These are phyloP conservation scores for Podarcis siculus DNA, from an alignment of 2,797 vertebrate species.

Conservation along the genomic window DNA sequence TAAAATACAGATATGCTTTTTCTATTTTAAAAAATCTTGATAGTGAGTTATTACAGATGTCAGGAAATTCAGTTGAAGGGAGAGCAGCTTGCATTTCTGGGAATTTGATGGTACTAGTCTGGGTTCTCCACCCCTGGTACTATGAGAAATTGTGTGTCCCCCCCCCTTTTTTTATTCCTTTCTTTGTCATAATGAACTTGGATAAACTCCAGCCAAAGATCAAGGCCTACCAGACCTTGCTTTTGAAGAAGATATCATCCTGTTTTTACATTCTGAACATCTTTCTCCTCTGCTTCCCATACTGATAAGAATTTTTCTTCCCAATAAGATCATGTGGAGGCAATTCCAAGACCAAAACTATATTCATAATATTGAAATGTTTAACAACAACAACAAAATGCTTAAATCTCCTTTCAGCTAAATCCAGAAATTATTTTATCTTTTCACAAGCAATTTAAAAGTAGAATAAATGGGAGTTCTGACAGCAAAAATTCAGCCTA, in stretches of 20 bases:
- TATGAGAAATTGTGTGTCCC: conserved; percentile 77
- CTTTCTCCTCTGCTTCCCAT: not conserved
- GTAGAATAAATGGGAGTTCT: not conserved
- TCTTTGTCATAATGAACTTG: conserved; percentile 72
- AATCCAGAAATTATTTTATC: conserved; percentile 8
- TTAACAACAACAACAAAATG: not conserved
- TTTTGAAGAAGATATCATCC: conserved; percentile 59
- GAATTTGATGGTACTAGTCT: conserved; percentile 64
- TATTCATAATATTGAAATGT: conserved; percentile 10
- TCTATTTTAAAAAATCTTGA: too few relatives aligned
- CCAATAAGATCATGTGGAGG: conserved; percentile 12
- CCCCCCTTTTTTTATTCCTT: not conserved
- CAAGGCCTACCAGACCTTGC: conserved; percentile 69
- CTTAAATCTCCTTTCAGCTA: not conserved
- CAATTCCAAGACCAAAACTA: conserved; percentile 31
- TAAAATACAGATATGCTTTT: not conserved
- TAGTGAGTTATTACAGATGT: conserved; percentile 35
- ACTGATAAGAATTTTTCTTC: conserved; percentile 23
- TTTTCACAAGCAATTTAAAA: conserved; percentile 40
- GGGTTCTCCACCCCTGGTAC: conserved; percentile 68
- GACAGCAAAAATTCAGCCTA: not conserved
- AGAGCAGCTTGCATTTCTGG: conserved; percentile 68
- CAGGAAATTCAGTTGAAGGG: conserved; percentile 55
- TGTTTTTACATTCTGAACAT: conserved; percentile 47
- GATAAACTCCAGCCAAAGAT: conserved; percentile 69